A percentile compares a stretch with the other conserved stretches of the same genome.
Evolutionary conservation across 2,113 vertebrate genomes (phyloP).

Genomic region (Pao palembangensis): DNA sequence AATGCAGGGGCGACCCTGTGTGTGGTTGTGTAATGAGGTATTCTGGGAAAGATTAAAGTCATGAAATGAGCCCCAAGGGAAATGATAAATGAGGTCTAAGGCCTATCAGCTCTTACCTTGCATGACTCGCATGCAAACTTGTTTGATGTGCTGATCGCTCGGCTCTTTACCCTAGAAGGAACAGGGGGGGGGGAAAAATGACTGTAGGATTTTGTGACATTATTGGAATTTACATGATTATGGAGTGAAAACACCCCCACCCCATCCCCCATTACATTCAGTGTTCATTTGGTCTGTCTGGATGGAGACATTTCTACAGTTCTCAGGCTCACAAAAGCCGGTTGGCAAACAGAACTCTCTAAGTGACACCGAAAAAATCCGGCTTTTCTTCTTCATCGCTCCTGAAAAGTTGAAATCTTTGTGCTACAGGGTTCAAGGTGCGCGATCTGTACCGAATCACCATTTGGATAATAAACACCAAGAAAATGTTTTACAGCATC

Average conservation of each 20-base stretch:
- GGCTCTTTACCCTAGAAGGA: conserved; percentile 87
- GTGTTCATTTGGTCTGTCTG: background rate
- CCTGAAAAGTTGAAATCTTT: conserved; percentile 7
- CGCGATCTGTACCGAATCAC: background rate
- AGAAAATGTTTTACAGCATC: background rate
- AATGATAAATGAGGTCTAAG: conserved; percentile 53
- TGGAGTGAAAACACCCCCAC: background rate
- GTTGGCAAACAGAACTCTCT: background rate
- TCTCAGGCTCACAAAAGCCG: background rate
- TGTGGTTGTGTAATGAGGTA: conserved; percentile 50
- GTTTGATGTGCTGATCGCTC: conserved; percentile 91
- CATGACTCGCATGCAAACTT: conserved; percentile 98
- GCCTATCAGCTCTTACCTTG: conserved; percentile 81
- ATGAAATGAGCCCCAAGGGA: conserved; percentile 42
- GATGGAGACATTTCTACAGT: background rate
- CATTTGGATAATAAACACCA: background rate
- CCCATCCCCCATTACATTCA: background rate
- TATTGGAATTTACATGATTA: conserved; percentile 16
- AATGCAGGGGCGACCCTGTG: conserved; percentile 11
- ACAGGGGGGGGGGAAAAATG: conserved; percentile 1
- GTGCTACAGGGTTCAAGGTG: background rate
- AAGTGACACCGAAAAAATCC: background rate
- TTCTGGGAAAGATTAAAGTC: conserved; percentile 54
- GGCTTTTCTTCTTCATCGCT: background rate
- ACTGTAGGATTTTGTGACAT: conserved; percentile 25